Base-by-base conservation (phyloP, 2,888 invertebrate species). In the Leucophenga maculata region DNA sequence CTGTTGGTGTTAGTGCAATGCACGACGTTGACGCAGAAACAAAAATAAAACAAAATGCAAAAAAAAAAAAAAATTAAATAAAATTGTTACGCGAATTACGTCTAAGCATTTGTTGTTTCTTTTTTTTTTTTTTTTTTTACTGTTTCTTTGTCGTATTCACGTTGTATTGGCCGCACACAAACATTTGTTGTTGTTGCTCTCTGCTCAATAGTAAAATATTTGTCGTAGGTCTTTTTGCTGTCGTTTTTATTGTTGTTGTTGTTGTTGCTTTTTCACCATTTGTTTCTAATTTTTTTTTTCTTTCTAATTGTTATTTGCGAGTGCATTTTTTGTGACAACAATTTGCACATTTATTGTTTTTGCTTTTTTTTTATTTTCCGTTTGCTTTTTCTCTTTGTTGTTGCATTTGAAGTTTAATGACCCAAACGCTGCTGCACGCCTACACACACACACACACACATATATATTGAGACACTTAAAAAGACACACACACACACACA, bases 191-290 rank as follows among this genome's bases (percentile, higher is more conserved):
- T 14, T 22, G 54, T 44, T 52, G 68, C 52, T n/a, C n/a, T n/a
- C n/a, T 71, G 80, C 76, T 76, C 83, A 80, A 81, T 80, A 78
- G 77, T 74, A 83, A 83, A 81, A 83, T 80, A 69, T 77, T 78
- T 81, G 83, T 76, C 84, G 82, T 81, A 83, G 83, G 81, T 81
- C 81, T 82, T 82, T 74, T 82, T 74, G 72, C 71, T 77, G 73
- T 70, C 72, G 69, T 73, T 52, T 65, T 26, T 57, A 50, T 60
- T 62, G 50, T 65, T 62, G 44, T 65, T 68, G 46, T 60, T 50
- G 57, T 70, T 70, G 65, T 52, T 62, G 26, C 59, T 39, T 75
- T 16, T 65, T 60, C 48, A 13, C 66, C 59, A 62, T 69, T 26
- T 46, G 54, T 68, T 77, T 74, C 77, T 80, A 83, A 81, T 80